Evolutionary conservation across 2,888 invertebrate genomes (phyloP).

Genomic region (Callyntrura guangdongensis): DNA sequence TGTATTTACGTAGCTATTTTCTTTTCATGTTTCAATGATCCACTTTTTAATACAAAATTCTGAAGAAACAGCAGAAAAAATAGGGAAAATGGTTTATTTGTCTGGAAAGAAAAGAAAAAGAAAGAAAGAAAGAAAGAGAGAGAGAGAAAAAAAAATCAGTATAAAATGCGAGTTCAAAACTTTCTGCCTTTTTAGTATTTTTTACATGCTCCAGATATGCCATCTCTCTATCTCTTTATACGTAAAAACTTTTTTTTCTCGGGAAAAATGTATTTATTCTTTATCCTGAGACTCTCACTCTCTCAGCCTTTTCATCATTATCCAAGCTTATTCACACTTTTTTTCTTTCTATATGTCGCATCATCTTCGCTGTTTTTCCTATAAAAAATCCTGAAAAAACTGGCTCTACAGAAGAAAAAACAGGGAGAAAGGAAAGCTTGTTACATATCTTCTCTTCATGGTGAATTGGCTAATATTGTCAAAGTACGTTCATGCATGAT

Average conservation of each 20-base stretch:
- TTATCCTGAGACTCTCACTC: slow-evolving; percentile 51
- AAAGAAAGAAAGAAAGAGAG: no score
- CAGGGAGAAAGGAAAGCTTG: neutral
- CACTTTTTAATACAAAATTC: slow-evolving; percentile 23
- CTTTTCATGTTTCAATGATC: slow-evolving; percentile 30
- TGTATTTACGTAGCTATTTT: no score
- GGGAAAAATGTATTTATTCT: slow-evolving; percentile 14
- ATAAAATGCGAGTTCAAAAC: slow-evolving; percentile 8
- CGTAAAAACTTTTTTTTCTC: neutral
- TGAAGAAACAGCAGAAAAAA: no score
- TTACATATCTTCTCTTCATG: neutral
- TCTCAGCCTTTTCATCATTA: slow-evolving; percentile 56
- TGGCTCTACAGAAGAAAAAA: neutral
- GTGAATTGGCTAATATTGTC: neutral
- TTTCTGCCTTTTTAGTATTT: neutral
- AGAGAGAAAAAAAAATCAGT: neutral
- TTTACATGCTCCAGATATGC: no score
- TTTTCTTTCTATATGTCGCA: slow-evolving; percentile 1
- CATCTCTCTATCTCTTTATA: no score
- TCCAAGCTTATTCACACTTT: slow-evolving; percentile 46
- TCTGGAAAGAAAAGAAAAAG: neutral
- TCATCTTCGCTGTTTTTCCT: no score
- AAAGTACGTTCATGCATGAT: slow-evolving; percentile 29
- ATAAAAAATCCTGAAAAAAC: neutral
- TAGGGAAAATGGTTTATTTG: neutral